phyloP scores from a whole-genome alignment of 2,113 vertebrate species.

The Artemisiospiza belli region DNA sequence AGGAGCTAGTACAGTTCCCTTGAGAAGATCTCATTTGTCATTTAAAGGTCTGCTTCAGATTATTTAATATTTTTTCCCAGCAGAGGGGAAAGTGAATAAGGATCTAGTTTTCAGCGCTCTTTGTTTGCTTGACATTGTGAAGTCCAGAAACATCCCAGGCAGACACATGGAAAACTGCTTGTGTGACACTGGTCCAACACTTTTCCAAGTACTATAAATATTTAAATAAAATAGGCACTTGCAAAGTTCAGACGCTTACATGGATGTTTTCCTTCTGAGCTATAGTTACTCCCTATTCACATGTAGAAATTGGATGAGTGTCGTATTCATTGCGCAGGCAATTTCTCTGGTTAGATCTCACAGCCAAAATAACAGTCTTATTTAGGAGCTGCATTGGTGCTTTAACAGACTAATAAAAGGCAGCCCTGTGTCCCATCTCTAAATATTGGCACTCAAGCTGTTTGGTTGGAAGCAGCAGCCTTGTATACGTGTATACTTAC shows the following conservation, averaged over 20 bases:
- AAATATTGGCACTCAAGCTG: not conserved
- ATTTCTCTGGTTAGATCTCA: not conserved
- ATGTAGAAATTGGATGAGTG: not conserved
- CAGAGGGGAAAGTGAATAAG: not conserved
- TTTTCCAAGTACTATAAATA: not conserved
- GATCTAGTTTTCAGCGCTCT: not conserved
- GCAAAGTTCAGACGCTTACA: not conserved
- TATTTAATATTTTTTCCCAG: not conserved
- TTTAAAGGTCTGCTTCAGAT: not conserved
- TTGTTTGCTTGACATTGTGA: not conserved
- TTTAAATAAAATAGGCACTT: not conserved
- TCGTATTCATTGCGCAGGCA: not conserved
- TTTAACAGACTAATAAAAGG: constrained; percentile 26
- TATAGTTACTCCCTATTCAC: not conserved
- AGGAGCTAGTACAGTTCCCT: not conserved
- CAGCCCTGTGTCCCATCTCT: constrained; percentile 20
- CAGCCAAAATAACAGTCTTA: not conserved
- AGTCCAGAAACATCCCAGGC: not conserved
- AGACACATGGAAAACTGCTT: not conserved
- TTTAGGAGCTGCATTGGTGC: not conserved
- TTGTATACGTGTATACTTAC: not conserved
- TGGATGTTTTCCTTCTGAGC: not conserved
- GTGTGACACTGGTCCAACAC: not conserved
- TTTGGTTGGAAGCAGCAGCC: constrained; percentile 24
- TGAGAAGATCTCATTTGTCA: not conserved